Base-by-base conservation (phyloP, 2,888 invertebrate genomes). In the Melinaea menophilus region DNA sequence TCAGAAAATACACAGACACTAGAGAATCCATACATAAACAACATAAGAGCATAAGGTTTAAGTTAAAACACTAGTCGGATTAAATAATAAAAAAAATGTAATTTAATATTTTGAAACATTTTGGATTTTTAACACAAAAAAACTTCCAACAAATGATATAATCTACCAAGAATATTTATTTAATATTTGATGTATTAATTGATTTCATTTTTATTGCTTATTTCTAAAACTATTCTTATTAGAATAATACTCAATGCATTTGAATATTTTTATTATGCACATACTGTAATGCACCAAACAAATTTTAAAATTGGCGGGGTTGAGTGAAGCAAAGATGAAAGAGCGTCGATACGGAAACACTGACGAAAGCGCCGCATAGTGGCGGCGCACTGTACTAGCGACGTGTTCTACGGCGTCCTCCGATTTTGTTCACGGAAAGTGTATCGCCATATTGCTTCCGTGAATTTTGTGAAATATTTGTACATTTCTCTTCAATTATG, bases 391-490 rank as follows among this genome's bases (percentile, higher is more conserved):
- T 88, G 88, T 89, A 90, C 86, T 80, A 88, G 81, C 79, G 83
- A 87, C 90, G 79, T 86, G 90, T 89, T 90, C 86, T 88, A 83
- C 89, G 90, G 90, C 90, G 90, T 90, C 90, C 90, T 90, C 90
- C 79, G 88, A 89, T 84, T 88, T 88, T 90, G 82, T 90, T 88
- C 90, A 89, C 88, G 84, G 89, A 90, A 88, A 89, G 88, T 85
- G 84, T 84, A 88, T 88, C 90, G 90, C 90, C 90, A 90, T 90
- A 90, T 90, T 90, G 90, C 90, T 90, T 90, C 90, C 86, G 87
- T 89, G 85, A 90, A 87, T 86, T 86, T 79, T 74, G 85, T 84
- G 85, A 86, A 88, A 84, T 88, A 89, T 81, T 85, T 81, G 84
- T 84, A 76, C 81, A 84, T 89, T 90, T 88, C 90, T 89, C 88